These are phyloP conservation scores for Cyphomyrus plagiostoma DNA, from an alignment of 2,113 vertebrate species.

Conservation along the genomic window DNA sequence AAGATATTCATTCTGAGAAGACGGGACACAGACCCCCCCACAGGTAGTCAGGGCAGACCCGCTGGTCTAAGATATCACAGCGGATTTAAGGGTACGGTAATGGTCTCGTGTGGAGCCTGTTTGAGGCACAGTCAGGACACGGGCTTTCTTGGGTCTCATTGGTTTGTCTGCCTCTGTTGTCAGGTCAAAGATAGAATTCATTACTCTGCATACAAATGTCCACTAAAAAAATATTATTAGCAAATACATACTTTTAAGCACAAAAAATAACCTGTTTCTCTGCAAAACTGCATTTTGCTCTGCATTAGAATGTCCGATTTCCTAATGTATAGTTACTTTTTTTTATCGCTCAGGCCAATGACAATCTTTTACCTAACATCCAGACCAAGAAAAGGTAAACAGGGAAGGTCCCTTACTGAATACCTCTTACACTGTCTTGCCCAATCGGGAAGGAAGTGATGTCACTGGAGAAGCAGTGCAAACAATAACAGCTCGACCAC, in stretches of 20 bases:
- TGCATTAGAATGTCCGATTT: neutral
- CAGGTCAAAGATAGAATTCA: neutral
- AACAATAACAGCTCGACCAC: slow-evolving; percentile 41
- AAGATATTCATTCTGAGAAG: neutral
- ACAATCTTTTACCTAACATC: neutral
- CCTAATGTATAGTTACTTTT: neutral
- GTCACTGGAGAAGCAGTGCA: slow-evolving; percentile 29
- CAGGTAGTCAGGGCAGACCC: neutral
- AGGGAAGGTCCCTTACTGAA: neutral
- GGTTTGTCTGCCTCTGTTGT: neutral
- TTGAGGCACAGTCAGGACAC: neutral
- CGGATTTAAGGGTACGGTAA: neutral
- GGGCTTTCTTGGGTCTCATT: neutral
- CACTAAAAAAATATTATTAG: neutral
- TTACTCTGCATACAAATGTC: neutral
- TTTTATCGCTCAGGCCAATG: neutral
- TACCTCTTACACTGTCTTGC: slow-evolving; percentile 12
- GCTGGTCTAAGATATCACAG: neutral
- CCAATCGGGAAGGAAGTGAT: slow-evolving; percentile 41
- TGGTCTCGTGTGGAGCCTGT: neutral
- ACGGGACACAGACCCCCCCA: neutral
- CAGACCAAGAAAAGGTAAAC: neutral
- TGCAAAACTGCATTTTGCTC: neutral
- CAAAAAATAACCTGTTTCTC: neutral
- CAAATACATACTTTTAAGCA: neutral